phyloP scores from a whole-genome alignment of 2,113 vertebrate genomes.

The Polypterus senegalus region DNA sequence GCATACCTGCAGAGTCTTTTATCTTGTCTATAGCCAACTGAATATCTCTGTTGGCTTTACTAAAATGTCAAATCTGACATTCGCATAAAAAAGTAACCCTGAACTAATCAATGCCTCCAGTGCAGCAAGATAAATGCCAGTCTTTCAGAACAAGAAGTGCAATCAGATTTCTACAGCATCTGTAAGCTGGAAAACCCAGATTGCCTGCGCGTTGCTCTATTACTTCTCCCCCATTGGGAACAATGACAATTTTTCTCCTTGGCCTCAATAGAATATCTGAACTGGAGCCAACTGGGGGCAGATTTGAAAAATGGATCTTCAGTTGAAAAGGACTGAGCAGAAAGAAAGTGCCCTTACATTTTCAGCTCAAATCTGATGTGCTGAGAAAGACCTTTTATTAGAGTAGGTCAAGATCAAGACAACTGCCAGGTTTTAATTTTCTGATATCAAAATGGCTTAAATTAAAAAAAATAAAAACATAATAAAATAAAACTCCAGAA shows the following conservation, averaged over 20 bases:
- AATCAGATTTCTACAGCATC: conserved; percentile 37
- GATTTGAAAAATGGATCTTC: conserved; percentile 46
- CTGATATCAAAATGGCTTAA: too few species aligned
- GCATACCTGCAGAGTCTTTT: conserved; percentile 24
- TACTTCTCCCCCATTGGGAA: conserved; percentile 33
- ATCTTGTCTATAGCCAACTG: conserved; percentile 27
- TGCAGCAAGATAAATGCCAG: conserved; percentile 35
- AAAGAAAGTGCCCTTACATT: conserved; percentile 20
- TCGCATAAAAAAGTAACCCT: conserved; percentile 30
- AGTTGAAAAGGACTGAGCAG: conserved; percentile 34
- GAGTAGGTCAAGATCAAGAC: too few species aligned
- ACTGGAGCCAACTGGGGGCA: conserved; percentile 27
- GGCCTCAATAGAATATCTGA: conserved; percentile 26
- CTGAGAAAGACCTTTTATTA: too few species aligned
- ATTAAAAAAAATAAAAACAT: too few species aligned
- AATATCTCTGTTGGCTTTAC: conserved; percentile 27
- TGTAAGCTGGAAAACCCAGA: conserved; percentile 27
- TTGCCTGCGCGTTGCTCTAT: conserved; percentile 32
- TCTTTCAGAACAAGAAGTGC: conserved; percentile 27
- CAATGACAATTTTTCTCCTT: conserved; percentile 39
- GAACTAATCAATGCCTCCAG: conserved; percentile 27
- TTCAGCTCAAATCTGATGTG: too few species aligned
- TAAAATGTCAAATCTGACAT: conserved; percentile 36
- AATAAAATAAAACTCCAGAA: too few species aligned
- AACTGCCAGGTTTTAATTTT: not conserved